Evolutionary conservation across 2,113 vertebrate genomes (phyloP), one percentile per base, ranked within the genome.

Genomic region (Pteropus alecto): DNA sequence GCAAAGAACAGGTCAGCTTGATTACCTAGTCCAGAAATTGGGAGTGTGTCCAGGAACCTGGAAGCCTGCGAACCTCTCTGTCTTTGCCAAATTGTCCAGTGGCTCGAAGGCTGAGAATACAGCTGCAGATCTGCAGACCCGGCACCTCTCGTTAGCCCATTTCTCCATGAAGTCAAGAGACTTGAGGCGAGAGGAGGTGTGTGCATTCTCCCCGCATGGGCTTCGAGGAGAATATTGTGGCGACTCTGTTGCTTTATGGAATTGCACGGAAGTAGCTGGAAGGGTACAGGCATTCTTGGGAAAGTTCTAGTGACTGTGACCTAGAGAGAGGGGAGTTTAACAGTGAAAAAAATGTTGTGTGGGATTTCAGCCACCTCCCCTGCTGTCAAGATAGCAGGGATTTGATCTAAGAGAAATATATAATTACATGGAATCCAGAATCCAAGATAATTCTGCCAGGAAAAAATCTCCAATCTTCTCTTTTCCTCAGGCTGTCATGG

Each of bases 1-100:
- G 97, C 93, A 96, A 67, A 93, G 67, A 87, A 26, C 24, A 6
- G 88, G 77, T 97, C 63, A 21, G 81, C 65, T 94, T 81, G 65
- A 95, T 96, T 41, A 81, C 78, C 76, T 93, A 16, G 54, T 79
- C 77, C 82, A 89, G 35, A 91, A 94, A 88, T 89, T 92, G 81
- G 78, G 85, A 35, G 48, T 5, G 1, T 60, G 38, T 85, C 92
- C 98, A 87, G 70, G 0, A 88, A 13, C 12, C 24, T 8, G 70
- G 54, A 43, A 33, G 21, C 76, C 46, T 35, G 41, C 60, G 87
- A 67, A 91, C 91, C 76, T 73, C 78, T 65, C 70, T 65, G 78
- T 61, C 33, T 97, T 82, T 4, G 24, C 48, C 79, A 82, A 73
- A 56, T 92, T 61, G 46, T 77, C 87, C 38, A 26, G 58, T 46